Evolutionary conservation across 2,113 vertebrate species (phyloP).

Genomic region (Poeciliopsis prolifica): DNA sequence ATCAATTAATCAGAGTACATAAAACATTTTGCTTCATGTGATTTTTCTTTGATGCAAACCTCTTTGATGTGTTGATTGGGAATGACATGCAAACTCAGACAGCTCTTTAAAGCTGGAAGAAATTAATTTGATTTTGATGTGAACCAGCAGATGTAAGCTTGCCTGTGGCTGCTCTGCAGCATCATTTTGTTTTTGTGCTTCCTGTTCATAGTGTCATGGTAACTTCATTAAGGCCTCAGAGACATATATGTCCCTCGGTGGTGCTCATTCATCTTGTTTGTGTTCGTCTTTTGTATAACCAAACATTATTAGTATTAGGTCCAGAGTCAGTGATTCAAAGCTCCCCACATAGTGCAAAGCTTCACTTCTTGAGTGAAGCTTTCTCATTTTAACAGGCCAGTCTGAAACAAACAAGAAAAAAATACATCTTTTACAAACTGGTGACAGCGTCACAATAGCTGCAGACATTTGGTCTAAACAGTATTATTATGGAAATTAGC

Average conservation of each 20-base stretch:
- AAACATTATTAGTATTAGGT: background rate
- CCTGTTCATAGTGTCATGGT: constrained; percentile 37
- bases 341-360: background rate
- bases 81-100: constrained; percentile 40
- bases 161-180: background rate
- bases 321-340: background rate
- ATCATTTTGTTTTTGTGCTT: constrained; percentile 26
- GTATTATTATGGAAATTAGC: background rate
- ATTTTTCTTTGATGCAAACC: constrained; percentile 59
- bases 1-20: constrained; percentile 54
- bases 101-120: constrained; percentile 40
- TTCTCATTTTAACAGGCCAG: background rate
- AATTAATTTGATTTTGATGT: constrained; percentile 18
- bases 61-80: constrained; percentile 64
- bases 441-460: background rate
- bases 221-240: constrained; percentile 49
- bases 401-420: no score
- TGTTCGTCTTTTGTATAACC: background rate
- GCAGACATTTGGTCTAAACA: background rate
- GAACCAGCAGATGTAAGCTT: background rate
- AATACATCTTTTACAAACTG: background rate
- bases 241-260: constrained; percentile 9
- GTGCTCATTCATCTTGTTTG: background rate
- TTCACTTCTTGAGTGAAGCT: background rate
- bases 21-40: constrained; percentile 44